These are phyloP conservation scores for Chymomyza fuscimana DNA, from an alignment of 2,888 invertebrate species.

Conservation along the genomic window DNA sequence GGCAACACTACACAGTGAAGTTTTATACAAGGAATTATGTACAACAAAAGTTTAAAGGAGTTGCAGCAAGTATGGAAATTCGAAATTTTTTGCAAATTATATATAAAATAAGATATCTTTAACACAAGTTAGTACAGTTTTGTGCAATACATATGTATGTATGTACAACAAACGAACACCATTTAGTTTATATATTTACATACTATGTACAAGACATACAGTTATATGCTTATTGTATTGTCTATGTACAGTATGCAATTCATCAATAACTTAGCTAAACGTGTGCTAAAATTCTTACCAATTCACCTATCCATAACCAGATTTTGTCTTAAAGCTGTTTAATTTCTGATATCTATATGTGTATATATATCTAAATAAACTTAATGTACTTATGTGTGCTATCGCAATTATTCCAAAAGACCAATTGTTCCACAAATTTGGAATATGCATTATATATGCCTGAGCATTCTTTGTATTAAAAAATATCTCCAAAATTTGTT, in stretches of 20 bases:
- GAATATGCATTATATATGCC: neutral
- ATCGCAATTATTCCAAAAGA: neutral
- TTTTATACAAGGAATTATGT: constrained; percentile 66
- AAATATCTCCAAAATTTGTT: neutral
- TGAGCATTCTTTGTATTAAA: neutral
- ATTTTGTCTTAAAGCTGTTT: neutral
- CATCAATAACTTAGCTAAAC: neutral
- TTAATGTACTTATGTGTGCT: neutral
- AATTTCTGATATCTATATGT: neutral
- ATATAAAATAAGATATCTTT: constrained; percentile 34
- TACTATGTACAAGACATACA: constrained; percentile 26
- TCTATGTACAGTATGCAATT: neutral
- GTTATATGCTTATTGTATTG: constrained; percentile 10
- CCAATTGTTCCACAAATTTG: neutral
- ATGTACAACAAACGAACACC: too few relatives aligned
- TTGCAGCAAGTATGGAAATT: constrained; percentile 35
- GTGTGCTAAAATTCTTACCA: neutral
- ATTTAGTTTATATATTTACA: neutral
- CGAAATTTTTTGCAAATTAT: constrained; percentile 59
- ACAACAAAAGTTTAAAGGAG: constrained; percentile 44
- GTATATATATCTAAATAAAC: neutral
- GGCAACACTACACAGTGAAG: constrained; percentile 88
- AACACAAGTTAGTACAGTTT: constrained; percentile 16
- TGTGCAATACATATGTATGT: constrained; percentile 8
- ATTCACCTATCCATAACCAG: neutral